These are phyloP conservation scores for Agrilus mali DNA, from an alignment of 2,888 invertebrate genomes.

Conservation along the genomic window DNA sequence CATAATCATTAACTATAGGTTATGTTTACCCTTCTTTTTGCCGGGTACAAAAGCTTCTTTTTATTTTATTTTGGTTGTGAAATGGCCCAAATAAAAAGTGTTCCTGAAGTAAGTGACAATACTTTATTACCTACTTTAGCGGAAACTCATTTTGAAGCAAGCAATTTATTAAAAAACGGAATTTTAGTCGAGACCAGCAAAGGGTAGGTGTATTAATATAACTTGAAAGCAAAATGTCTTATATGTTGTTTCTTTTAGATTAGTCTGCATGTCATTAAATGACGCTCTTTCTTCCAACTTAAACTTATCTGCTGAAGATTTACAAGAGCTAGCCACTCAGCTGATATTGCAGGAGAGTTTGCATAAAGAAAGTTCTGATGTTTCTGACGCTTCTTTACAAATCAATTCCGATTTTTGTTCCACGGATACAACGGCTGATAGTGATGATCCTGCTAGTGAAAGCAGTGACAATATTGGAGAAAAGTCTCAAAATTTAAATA, in stretches of 20 bases:
- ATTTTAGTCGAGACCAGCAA: slow-evolving; percentile 35
- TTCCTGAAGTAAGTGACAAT: no score
- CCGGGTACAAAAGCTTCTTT: no score
- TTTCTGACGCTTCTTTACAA: slow-evolving; percentile 11
- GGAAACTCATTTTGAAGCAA: slow-evolving; percentile 23
- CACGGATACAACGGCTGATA: slow-evolving; percentile 21
- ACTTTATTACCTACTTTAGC: no score
- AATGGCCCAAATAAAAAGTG: no score
- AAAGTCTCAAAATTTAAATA: no score
- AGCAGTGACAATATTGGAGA: slow-evolving; percentile 20
- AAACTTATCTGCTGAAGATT: slow-evolving; percentile 35
- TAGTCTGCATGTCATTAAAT: slow-evolving; percentile 35
- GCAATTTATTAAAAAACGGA: slow-evolving; percentile 33
- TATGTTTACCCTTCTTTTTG: no score
- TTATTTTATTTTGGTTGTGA: no score
- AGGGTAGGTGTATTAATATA: slow-evolving; percentile 24
- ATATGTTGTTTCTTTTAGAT: slow-evolving; percentile 22
- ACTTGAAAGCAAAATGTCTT: not conserved
- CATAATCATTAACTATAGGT: no score
- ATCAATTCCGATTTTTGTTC: slow-evolving; percentile 3
- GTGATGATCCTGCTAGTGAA: slow-evolving; percentile 32
- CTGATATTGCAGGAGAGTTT: slow-evolving; percentile 30
- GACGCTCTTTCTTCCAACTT: slow-evolving; percentile 35
- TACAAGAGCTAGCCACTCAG: slow-evolving; percentile 34
- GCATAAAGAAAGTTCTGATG: slow-evolving; percentile 5